Conservation (phyloP, 1,140 invertebrate species). For the Camponotus vicinus region DNA sequence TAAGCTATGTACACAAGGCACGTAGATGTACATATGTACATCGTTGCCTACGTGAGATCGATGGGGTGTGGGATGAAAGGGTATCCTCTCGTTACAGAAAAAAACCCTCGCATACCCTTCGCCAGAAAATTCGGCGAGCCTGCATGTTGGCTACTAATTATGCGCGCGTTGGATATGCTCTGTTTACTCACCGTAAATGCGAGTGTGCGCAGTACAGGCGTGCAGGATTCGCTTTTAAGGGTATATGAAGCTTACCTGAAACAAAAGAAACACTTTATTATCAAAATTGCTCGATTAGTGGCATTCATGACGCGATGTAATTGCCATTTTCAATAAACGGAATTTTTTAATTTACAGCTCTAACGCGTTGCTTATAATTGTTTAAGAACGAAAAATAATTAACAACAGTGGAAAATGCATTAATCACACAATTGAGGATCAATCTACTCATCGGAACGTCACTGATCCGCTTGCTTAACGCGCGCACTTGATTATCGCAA, state of each 20-base stretch:
- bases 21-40: constrained; percentile 55
- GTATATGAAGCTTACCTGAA: constrained; percentile 78
- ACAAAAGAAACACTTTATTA: constrained; percentile 75
- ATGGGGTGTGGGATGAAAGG: constrained; percentile 68
- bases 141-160: constrained; percentile 83
- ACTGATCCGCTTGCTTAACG: background rate
- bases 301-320: background rate
- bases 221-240: constrained; percentile 67
- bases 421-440: background rate
- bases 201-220: constrained; percentile 65
- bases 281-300: constrained; percentile 66
- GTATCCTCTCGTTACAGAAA: constrained; percentile 75
- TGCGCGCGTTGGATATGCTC: constrained; percentile 78
- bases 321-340: background rate
- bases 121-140: constrained; percentile 66
- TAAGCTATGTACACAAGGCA: constrained; percentile 61
- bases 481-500: constrained; percentile 46
- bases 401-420: background rate
- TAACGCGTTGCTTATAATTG: background rate
- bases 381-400: background rate
- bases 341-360: background rate
- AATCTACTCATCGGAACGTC: background rate
- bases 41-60: constrained; percentile 69
- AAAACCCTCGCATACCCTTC: constrained; percentile 56
- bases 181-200: constrained; percentile 83